Base-by-base conservation (phyloP, 2,797 vertebrate species). In the Garrulus glandarius region DNA sequence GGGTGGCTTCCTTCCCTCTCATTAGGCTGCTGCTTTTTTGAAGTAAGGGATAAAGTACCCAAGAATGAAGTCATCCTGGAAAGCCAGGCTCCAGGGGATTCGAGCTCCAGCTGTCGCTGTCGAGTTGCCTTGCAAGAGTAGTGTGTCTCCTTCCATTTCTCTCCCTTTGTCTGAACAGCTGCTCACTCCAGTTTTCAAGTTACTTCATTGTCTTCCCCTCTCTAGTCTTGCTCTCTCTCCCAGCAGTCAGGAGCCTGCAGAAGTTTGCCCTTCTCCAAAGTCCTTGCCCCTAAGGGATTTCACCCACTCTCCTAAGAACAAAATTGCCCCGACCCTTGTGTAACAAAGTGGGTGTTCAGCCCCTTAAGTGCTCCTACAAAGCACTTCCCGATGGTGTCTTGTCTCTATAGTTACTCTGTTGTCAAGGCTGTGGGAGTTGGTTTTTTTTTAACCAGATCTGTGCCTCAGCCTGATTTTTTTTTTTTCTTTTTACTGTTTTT, bases 361-460 rank as follows among this genome's bases (percentile, higher is more conserved):
- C 75, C 60, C 50, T 17, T 32, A 18, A 63, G 32, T 1, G 2
- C 76, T 96, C 46, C 30, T 67, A 47, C 39, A 30, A n/a, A 86
- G 53, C 64, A 4, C 79, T 93, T 77, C 39, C 50, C 3, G 1
- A 23, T 55, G 70, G 52, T 87, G 75, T 44, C 36, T 1, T 50
- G 61, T 94, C 82, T 93, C 96, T 96, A 89, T 94, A 91, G 94
- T 86, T 94, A 93, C 92, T 79, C 76, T 32, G 87, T 90, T 88
- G 91, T 93, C 85, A 87, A 52, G 95, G 79, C 61, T 82, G 91
- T 89, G 70, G 77, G 92, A 91, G 94, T 77, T 82, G 50, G 0
- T 4, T 5, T 44, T 76, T 79, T 93, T 94, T 94, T 23, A 90
- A 83, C 87, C 64, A 91, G 82, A 83, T 94, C 84, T 80, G 37